Evolutionary conservation across 2,113 vertebrate species (phyloP).

Genomic region (Gymnobelideus leadbeateri): DNA sequence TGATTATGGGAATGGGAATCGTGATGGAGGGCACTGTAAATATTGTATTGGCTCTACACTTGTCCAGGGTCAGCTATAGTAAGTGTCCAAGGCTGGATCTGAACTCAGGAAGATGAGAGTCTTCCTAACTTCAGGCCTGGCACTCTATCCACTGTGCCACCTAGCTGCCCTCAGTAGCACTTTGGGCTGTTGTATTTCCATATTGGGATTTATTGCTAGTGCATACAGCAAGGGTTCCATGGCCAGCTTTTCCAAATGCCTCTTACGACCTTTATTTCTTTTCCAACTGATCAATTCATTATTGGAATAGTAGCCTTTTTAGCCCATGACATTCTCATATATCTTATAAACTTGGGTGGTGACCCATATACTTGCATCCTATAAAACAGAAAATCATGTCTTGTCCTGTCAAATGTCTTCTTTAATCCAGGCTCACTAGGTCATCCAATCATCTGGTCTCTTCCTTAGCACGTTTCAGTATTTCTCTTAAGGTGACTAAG

Average conservation of each 20-base stretch:
- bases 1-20: not conserved
- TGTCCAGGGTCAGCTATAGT: not conserved
- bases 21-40: too few species aligned
- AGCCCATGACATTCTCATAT: not conserved
- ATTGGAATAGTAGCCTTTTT: not conserved
- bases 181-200: not conserved
- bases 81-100: not conserved
- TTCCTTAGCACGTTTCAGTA: not conserved
- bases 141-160: not conserved
- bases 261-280: not conserved
- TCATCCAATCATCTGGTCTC: not conserved
- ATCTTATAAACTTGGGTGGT: not conserved
- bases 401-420: not conserved
- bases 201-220: not conserved
- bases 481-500: constrained; percentile 12
- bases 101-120: not conserved
- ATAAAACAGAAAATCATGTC: constrained; percentile 20
- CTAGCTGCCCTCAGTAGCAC: not conserved
- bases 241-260: not conserved
- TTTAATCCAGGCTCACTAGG: not conserved
- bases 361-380: not conserved
- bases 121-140: not conserved
- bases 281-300: not conserved
- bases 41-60: not conserved
- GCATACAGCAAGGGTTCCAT: not conserved